Base-by-base conservation (phyloP, 1,140 invertebrate genomes). In the Apis laboriosa region DNA sequence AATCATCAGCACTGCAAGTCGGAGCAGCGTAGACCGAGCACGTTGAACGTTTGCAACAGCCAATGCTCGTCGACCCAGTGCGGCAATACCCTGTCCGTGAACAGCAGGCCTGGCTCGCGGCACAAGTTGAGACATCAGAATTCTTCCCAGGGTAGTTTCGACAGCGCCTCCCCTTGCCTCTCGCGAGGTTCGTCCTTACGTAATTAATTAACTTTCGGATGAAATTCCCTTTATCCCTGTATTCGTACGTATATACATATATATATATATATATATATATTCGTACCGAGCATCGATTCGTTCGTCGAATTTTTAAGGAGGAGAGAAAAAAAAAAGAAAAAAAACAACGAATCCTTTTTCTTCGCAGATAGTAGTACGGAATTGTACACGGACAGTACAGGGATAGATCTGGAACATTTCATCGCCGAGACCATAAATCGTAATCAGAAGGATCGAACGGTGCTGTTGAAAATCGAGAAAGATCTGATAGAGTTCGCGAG, bases 381-480 rank as follows among this genome's bases (percentile, higher is more conserved):
- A 84, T 96, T 96, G 79, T 96, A 96, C 86, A 96, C 95, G 11
- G 97, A 98, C 90, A 97, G 96, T 76, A 97, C 97, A 78, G 97
- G 97, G 28, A 96, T 96, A 58, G 97, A 99, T 93, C 93, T 99
- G 77, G 96, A 97, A 67, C 95, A 96, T 73, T 99, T 99, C 92
- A 97, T 99, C 77, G 96, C 97, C 56, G 97, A 98, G 75, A 99
- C 98, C 0, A 95, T 99, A 74, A 98, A 99, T 93, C 97, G 98
- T 91, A 98, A 97, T 93, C 96, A 95, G 9, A 97, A 98, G 90
- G 98, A 99, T 94, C 94, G 98, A 21, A 96, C 96, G 76, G 96
- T 98, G 51, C 93, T 99, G 80, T 93, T 99, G 15, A 97, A 97
- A 90, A 97, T 99, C 21, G 98, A 99, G 93, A 96, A 97, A 88